Conservation (phyloP, 2,797 vertebrate genomes). For the Cacajao melanocephalus region DNA sequence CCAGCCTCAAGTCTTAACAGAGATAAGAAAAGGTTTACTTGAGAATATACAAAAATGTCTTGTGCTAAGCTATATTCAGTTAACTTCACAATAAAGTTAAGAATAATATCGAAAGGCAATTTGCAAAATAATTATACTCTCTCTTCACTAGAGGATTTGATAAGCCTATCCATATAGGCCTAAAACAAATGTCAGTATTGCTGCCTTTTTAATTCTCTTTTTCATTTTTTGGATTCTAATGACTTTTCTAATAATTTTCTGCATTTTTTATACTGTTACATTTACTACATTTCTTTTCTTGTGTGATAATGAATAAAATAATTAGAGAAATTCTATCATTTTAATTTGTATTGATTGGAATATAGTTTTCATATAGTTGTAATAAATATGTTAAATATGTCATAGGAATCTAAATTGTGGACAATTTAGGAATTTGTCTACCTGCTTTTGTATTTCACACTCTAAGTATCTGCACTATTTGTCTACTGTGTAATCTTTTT, state of each 20-base stretch:
- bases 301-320: neutral
- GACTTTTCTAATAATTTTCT: neutral
- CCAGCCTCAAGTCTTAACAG: neutral
- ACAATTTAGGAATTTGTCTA: neutral
- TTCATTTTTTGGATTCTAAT: neutral
- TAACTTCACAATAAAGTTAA: neutral
- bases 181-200: neutral
- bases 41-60: neutral
- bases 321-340: neutral
- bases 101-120: neutral
- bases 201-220: neutral
- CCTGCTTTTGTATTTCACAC: neutral
- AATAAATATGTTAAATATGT: neutral
- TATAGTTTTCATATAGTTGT: neutral
- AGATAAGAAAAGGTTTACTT: neutral
- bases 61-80: neutral
- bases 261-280: neutral
- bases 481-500: neutral
- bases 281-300: neutral
- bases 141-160: neutral
- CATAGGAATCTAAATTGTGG: neutral
- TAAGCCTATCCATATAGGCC: accelerated
- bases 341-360: neutral
- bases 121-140: neutral
- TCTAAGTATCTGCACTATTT: neutral